Evolutionary conservation across 2,113 vertebrate species (phyloP), one percentile per base, ranked within the genome.

Genomic region (Pteronura brasiliensis): DNA sequence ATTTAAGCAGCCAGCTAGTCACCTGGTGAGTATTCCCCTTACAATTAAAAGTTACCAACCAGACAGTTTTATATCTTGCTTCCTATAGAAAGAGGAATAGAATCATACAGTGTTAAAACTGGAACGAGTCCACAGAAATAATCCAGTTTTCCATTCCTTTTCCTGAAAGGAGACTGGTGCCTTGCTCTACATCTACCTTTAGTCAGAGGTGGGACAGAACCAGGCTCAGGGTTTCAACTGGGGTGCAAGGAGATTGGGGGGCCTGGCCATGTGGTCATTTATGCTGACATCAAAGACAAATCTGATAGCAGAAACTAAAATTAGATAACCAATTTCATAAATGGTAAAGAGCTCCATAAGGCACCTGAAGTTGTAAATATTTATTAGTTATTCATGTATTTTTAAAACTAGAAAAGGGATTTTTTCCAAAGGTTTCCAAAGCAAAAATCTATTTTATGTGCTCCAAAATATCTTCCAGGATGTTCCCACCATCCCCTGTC

Each of bases 361-460:
- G 39, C 59, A 92, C 6, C 44, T 47, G 74, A 74, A 61, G n/a
- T 87, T 67, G 91, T 76, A 88, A 80, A 67, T 63, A 96, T 79
- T 86, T 91, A 90, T 84, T 71, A 95, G 57, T 77, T 86, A 95
- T 55, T 65, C 23, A 88, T 61, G 77, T 47, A 87, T 71, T 84
- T 47, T 89, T 93, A 91, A 97, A 97, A 91, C 27, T 63, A 90
- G 57, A 90, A 96, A 96, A 36, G n/a, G 23, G 36, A 36, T 65
- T 11, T 90, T 76, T 67, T 8, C 63, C 55, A 76, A 52, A 85
- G 42, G 49, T 93, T 96, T 96, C 80, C 79, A 96, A 93, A 79
- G 42, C 36, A 92, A 95, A 93, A 90, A 49, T 72, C 34, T 72
- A 92, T 79, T 93, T 71, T 23, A 79, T 42, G 42, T 3, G n/a